Conservation (phyloP, 2,113 vertebrate genomes). For the Pomatostomus ruficeps region DNA sequence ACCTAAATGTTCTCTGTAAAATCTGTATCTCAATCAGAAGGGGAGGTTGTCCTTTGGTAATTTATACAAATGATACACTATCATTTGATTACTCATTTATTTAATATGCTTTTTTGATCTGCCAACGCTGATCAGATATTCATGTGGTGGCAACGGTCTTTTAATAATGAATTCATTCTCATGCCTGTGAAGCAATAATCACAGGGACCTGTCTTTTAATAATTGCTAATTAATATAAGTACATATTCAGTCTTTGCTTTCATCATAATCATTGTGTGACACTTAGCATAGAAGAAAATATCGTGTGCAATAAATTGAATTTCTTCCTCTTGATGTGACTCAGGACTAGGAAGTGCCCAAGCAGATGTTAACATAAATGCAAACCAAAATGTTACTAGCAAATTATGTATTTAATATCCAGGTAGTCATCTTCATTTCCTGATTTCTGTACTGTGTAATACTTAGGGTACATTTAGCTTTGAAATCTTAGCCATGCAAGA, state of each 20-base stretch:
- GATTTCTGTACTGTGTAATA: background rate
- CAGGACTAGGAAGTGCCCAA: background rate
- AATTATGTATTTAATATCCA: background rate
- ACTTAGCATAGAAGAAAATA: background rate
- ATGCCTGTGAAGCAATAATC: slow-evolving; percentile 24
- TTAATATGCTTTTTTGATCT: slow-evolving; percentile 30
- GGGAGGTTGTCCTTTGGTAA: background rate
- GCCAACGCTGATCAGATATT: background rate
- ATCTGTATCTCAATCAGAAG: background rate
- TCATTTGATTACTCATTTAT: slow-evolving; percentile 22
- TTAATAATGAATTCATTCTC: slow-evolving; percentile 24
- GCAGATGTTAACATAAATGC: background rate
- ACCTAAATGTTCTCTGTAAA: background rate
- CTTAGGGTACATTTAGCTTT: background rate
- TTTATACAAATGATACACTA: slow-evolving; percentile 1
- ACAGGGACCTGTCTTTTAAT: background rate
- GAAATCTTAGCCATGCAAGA: background rate
- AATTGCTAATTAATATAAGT: slow-evolving; percentile 53
- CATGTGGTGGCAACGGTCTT: background rate
- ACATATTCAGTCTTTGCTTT: background rate
- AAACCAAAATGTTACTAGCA: background rate
- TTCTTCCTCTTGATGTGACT: background rate
- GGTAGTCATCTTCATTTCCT: background rate
- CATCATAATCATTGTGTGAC: background rate
- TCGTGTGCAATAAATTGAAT: background rate